Evolutionary conservation across 2,888 invertebrate species (phyloP), one percentile per base, ranked within the genome.

Genomic region (Heliconius cydno): DNA sequence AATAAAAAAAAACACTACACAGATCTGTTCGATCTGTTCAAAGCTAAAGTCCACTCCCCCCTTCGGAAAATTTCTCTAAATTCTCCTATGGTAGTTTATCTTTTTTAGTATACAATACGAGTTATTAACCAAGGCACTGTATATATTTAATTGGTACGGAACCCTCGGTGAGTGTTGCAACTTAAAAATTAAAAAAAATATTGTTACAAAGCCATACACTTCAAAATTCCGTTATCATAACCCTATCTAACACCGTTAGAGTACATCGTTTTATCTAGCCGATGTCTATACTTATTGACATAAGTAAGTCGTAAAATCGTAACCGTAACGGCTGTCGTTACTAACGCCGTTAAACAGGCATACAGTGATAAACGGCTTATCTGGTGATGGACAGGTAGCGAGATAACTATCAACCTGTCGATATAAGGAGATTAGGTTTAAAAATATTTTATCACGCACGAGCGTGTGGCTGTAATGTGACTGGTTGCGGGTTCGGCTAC

Each of bases 341-440:
- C 66, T 73, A 73, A 67, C 78, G 78, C 71, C 66, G 73, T 78
- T 78, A 78, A 38, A 67, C 52, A 67, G 38, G 73, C 73, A 30
- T 38, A n/a, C 25, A n/a, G n/a, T 72, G 73, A 73, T 73, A 73
- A 73, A 73, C 60, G 73, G 73, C 34, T 73, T 73, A 73, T 73
- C 73, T 57, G 41, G 12, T 66, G 72, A 73, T 73, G 60, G 38
- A 57, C 73, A 34, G n/a, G 38, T 38, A 73, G 15, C 30, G 15
- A 9, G 73, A 60, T 72, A 72, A 13, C n/a, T 60, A 60, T 60
- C 73, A 25, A 25, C n/a, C 34, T 34, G 57, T 71, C 30, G 30
- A 34, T 57, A 73, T 60, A 60, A 13, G 6, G 22, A n/a, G 72
- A 73, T 73, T 57, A 73, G n/a, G 13, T 15, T 73, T 57, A 15